Percentiles rank a stretch among this genome's conserved stretches.
Conservation (phyloP, 2,113 vertebrate genomes). For the Merops nubicus region DNA sequence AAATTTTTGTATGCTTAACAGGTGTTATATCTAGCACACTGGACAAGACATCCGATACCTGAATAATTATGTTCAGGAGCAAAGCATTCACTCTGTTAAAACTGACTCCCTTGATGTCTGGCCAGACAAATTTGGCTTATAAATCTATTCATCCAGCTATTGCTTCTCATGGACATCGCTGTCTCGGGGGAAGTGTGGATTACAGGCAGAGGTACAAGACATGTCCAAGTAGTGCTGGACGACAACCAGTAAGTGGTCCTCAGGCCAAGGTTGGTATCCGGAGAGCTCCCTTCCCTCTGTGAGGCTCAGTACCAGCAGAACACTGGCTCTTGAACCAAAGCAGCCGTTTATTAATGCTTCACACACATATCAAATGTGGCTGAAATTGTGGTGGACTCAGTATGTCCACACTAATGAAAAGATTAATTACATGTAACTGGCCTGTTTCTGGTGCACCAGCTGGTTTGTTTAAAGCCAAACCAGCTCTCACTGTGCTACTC, state of each 20-base stretch:
- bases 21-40: background rate
- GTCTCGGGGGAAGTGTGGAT: background rate
- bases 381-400: background rate
- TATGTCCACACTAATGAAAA: background rate
- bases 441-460: background rate
- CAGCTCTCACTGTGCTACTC: background rate
- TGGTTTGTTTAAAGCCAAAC: background rate
- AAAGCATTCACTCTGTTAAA: background rate
- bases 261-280: slow-evolving; percentile 20
- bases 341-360: background rate
- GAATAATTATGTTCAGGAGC: slow-evolving; percentile 31
- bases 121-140: background rate
- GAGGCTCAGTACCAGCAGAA: background rate
- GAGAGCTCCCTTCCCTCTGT: background rate
- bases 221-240: background rate
- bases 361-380: rapidly evolving
- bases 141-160: background rate
- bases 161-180: background rate
- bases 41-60: background rate
- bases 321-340: background rate
- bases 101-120: background rate
- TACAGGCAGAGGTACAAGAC: background rate
- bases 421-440: background rate
- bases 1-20: slow-evolving; percentile 13
- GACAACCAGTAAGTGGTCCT: background rate